Percentiles rank a stretch among this genome's conserved stretches.
These are phyloP conservation scores for Drosophila infuscata DNA, from an alignment of 2,888 invertebrate genomes.

Conservation along the genomic window DNA sequence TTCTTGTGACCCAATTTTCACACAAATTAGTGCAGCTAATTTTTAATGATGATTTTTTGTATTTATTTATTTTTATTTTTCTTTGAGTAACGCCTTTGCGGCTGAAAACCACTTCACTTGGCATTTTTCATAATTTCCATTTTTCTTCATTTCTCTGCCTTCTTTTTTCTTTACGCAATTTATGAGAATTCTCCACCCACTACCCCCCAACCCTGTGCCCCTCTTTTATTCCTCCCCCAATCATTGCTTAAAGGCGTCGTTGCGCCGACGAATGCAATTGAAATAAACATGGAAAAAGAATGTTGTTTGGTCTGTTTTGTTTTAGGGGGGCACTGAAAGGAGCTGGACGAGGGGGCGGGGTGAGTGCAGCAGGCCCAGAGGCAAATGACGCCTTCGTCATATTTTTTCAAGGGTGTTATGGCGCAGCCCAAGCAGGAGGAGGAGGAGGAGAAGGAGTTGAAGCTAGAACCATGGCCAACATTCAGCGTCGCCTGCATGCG, in stretches of 20 bases:
- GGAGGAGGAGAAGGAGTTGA: background rate
- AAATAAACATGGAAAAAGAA: constrained; percentile 70
- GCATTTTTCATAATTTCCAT: constrained; percentile 77
- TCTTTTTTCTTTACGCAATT: constrained; percentile 71
- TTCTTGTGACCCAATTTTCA: constrained; percentile 70
- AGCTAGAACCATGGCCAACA: constrained; percentile 10
- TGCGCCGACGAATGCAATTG: constrained; percentile 70
- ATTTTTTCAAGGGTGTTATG: constrained; percentile 61
- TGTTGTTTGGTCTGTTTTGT: constrained; percentile 39
- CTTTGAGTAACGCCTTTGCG: constrained; percentile 31
- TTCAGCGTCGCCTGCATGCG: constrained; percentile 52
- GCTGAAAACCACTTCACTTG: constrained; percentile 61
- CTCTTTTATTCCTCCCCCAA: background rate
- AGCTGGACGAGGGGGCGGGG: background rate
- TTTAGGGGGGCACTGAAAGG: background rate
- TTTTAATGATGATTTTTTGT: constrained; percentile 72
- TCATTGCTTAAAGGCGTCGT: constrained; percentile 17
- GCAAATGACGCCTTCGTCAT: constrained; percentile 41
- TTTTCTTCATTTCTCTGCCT: constrained; percentile 20
- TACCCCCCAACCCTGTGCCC: background rate
- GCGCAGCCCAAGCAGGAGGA: background rate
- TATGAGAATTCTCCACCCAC: constrained; percentile 37
- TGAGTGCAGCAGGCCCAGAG: constrained; percentile 24
- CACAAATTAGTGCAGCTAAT: constrained; percentile 79
- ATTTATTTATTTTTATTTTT: constrained; percentile 1